Conservation (phyloP, 2,113 vertebrate species). For the Lepus timidus region DNA sequence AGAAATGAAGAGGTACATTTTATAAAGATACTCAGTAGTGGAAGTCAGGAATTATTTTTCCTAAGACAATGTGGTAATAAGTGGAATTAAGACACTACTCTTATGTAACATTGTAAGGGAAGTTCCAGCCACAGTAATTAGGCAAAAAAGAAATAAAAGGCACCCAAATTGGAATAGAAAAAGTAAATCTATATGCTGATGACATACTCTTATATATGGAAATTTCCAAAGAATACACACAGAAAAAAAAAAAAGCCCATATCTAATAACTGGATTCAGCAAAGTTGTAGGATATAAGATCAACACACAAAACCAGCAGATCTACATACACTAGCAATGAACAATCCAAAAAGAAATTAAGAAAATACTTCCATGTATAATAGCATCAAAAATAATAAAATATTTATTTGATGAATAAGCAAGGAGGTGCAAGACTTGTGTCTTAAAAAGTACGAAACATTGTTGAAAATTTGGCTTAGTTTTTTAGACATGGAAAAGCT, state of each 20-base stretch:
- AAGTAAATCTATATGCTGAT: not conserved
- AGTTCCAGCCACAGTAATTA: not conserved
- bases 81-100: not conserved
- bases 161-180: not conserved
- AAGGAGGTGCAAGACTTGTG: not conserved
- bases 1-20: constrained; percentile 1
- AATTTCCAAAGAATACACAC: not conserved
- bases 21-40: constrained; percentile 19
- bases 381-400: constrained; percentile 20
- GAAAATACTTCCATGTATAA: not conserved
- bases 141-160: not conserved
- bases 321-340: not conserved
- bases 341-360: constrained; percentile 18
- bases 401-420: not conserved
- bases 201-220: not conserved
- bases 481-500: not conserved
- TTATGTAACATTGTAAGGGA: not conserved
- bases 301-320: not conserved
- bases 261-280: not conserved
- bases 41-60: constrained; percentile 17
- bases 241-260: not conserved
- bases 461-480: not conserved
- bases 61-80: not conserved
- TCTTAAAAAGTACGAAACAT: not conserved
- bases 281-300: not conserved